A percentile compares a stretch with the other conserved stretches of the same genome.
Evolutionary conservation across 2,797 vertebrate species (phyloP).

Genomic region (Acropternis orthonyx): DNA sequence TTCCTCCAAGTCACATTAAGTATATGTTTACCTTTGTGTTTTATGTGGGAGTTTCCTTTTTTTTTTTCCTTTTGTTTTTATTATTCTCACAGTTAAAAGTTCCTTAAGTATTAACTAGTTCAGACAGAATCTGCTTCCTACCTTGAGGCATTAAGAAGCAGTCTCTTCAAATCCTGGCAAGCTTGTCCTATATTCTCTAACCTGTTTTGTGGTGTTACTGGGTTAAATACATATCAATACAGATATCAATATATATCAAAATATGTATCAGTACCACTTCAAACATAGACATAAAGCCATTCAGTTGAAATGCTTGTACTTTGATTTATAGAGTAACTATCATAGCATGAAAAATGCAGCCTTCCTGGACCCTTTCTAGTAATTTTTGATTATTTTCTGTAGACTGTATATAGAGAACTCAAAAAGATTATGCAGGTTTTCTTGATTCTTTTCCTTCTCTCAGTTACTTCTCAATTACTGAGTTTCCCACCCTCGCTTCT

Average conservation of each 20-base stretch:
- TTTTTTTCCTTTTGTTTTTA: background rate
- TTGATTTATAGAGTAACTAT: background rate
- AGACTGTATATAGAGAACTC: background rate
- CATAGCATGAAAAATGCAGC: background rate
- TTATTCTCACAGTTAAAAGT: background rate
- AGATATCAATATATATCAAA: background rate
- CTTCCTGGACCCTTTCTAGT: background rate
- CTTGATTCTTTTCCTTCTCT: background rate
- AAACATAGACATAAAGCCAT: background rate
- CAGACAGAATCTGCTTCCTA: background rate
- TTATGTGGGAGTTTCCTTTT: background rate
- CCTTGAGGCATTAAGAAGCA: background rate
- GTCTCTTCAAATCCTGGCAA: background rate
- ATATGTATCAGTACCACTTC: background rate
- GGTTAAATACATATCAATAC: background rate
- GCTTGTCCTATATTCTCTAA: background rate
- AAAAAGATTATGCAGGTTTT: background rate
- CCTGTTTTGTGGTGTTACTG: background rate
- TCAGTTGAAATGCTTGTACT: background rate
- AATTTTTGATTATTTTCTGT: background rate
- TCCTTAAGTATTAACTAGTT: background rate
- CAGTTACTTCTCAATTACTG: background rate
- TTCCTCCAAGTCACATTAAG: background rate
- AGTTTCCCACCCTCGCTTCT: rapidly evolving
- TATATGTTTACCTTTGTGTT: background rate